These are phyloP conservation scores for Ooceraea biroi DNA, from an alignment of 1,140 invertebrate genomes.

Conservation along the genomic window DNA sequence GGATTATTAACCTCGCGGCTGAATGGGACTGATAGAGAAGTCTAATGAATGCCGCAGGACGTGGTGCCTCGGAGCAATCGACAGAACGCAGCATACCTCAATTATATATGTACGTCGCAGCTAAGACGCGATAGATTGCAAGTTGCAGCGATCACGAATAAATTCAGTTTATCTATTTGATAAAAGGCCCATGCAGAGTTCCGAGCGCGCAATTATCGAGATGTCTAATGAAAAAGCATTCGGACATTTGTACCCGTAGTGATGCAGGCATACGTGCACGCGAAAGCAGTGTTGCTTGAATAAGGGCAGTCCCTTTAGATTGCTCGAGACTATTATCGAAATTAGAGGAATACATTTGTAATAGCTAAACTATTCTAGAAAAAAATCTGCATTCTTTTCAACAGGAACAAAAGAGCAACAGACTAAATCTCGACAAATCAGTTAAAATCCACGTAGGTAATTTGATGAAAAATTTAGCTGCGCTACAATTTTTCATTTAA, in stretches of 20 bases:
- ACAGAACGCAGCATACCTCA: background rate
- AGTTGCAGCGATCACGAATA: constrained; percentile 46
- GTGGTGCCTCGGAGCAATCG: constrained; percentile 18
- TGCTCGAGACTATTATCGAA: background rate
- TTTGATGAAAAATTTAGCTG: no score
- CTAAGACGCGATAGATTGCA: constrained; percentile 11
- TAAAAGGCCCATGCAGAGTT: constrained; percentile 29
- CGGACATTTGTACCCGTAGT: constrained; percentile 17
- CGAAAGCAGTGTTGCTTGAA: constrained; percentile 18
- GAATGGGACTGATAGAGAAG: constrained; percentile 55
- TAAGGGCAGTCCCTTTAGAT: background rate
- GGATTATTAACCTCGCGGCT: constrained; percentile 42
- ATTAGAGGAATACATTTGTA: background rate
- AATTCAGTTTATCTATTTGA: constrained; percentile 36
- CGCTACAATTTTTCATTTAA: no score
- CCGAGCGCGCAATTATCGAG: constrained; percentile 37
- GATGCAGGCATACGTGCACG: background rate
- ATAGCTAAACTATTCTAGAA: no score
- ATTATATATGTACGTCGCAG: constrained; percentile 20
- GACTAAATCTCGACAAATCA: no score
- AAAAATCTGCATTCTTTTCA: no score
- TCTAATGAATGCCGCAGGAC: constrained; percentile 45
- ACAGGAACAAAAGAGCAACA: no score
- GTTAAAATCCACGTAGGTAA: no score
- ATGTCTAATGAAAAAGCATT: constrained; percentile 21